Percentiles rank a stretch among this genome's conserved stretches.
Evolutionary conservation across 1,140 invertebrate genomes (phyloP).

Genomic region (Macrobrachium rosenbergii): DNA sequence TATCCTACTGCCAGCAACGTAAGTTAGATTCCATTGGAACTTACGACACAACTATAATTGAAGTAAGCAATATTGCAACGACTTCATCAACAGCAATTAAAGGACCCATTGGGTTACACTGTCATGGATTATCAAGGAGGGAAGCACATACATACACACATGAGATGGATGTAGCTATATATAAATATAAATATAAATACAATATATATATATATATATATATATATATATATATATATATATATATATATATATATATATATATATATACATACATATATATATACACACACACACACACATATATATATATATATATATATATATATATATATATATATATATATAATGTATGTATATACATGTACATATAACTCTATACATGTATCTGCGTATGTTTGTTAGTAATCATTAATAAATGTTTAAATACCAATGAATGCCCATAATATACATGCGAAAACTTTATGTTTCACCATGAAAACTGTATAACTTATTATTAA

Average conservation of each 20-base stretch:
- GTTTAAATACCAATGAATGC: too few species aligned
- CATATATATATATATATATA: background rate
- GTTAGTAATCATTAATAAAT: background rate
- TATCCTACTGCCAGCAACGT: too few species aligned
- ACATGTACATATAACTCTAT: background rate
- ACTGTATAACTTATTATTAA: too few species aligned
- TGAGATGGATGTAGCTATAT: background rate
- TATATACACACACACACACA: background rate
- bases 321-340: background rate
- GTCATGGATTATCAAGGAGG: too few species aligned
- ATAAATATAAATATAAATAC: background rate
- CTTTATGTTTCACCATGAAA: too few species aligned
- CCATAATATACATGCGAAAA: too few species aligned
- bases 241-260: constrained; percentile 12
- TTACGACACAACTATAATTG: too few species aligned
- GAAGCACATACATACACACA: background rate
- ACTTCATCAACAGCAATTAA: too few species aligned
- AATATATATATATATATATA: too few species aligned
- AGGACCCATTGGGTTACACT: too few species aligned
- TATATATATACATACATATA: background rate
- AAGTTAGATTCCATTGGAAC: too few species aligned
- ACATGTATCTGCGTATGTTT: background rate
- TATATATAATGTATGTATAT: background rate
- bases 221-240: constrained; percentile 6
- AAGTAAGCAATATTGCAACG: too few species aligned